These are phyloP conservation scores for Manacus vitellinus DNA, from an alignment of 2,113 vertebrate species.

Conservation along the genomic window DNA sequence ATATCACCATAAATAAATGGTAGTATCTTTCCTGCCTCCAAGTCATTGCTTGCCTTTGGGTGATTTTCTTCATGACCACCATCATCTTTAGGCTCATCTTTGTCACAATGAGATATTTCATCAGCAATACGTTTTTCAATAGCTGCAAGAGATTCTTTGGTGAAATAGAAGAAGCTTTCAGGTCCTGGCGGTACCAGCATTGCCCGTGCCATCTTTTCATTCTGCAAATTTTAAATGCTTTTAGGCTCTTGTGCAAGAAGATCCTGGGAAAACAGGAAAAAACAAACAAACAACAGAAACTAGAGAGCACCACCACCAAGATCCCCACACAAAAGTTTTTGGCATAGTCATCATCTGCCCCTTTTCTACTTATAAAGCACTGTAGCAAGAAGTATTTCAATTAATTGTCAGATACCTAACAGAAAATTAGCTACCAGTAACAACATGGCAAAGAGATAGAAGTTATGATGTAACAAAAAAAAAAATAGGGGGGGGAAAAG, in stretches of 20 bases:
- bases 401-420: neutral
- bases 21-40: slow-evolving; percentile 89
- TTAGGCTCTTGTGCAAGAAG: slow-evolving; percentile 71
- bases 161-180: slow-evolving; percentile 88
- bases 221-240: slow-evolving; percentile 85
- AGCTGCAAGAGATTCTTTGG: slow-evolving; percentile 87
- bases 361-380: neutral
- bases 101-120: slow-evolving; percentile 78
- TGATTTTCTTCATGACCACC: slow-evolving; percentile 67
- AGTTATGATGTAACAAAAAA: neutral
- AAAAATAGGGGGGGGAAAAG: neutral
- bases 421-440: neutral
- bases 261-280: slow-evolving; percentile 52
- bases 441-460: neutral
- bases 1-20: slow-evolving; percentile 93
- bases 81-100: slow-evolving; percentile 79
- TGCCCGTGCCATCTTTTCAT: slow-evolving; percentile 94
- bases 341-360: neutral
- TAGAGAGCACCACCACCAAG: neutral
- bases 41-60: slow-evolving; percentile 82
- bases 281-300: neutral
- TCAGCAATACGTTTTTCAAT: slow-evolving; percentile 89
- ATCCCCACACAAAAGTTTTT: neutral
- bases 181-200: slow-evolving; percentile 88
- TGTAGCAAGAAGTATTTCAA: neutral